Base-by-base conservation (phyloP, 2,888 invertebrate genomes). In the Synanthedon formicaeformis region DNA sequence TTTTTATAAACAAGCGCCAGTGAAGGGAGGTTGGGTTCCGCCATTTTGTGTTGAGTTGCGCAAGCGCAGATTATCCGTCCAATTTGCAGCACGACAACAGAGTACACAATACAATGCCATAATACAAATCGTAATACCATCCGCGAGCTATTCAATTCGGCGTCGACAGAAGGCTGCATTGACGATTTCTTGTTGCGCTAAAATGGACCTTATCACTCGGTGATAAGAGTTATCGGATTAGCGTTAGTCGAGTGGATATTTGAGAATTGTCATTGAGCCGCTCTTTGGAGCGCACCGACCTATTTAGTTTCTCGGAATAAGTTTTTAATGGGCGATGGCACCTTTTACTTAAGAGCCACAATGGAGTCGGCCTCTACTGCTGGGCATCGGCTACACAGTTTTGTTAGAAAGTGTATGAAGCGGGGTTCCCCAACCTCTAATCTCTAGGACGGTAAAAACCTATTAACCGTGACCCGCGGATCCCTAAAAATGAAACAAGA, bases 51-150 rank as follows among this genome's bases (percentile, higher is more conserved):
- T 66, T 70, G 66, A 65, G 66, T 66, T 64, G 66, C 67, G 73
- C 70, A 70, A 63, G 61, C 67, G 65, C 64, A 40, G 77, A 76
- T 78, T 73, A 80, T 69, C 69, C 78, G 63, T 67, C 69, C 73
- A 78, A 78, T 81, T 81, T 75, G 34, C 34, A 23, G 23, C 18
- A 40, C 41, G 50, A 41, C 41, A 50, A 13, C 40, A 52, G 40
- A 12, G 13, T 41, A n/a, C 4, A 13, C 41, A 41, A 41, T 41
- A 41, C 41, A 41, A 41, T 41, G n/a, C 41, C 41, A 23, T 23
- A 23, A 34, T 34, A 34, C 34, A 10, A 23, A 34, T 34, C 34
- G 34, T 34, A 34, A 34, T 34, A 34, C 34, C 34, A 34, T 34
- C 34, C 34, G 34, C 34, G 34, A 14, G 14, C 45, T 59, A 66